Conservation (phyloP, 2,888 invertebrate species). For the Perdita meconis region DNA sequence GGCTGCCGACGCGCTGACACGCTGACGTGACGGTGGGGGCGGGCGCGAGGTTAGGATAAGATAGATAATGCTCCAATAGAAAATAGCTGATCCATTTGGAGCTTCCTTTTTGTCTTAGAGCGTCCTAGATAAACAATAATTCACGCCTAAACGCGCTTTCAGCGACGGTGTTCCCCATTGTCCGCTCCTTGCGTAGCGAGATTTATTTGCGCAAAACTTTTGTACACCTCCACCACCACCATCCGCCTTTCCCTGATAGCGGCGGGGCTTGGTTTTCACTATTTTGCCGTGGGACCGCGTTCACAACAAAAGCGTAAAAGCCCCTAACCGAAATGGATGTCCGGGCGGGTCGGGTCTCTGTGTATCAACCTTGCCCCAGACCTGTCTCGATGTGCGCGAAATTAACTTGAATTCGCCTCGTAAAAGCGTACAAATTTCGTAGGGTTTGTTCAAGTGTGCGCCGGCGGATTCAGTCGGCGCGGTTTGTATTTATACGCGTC, state of each 20-base stretch:
- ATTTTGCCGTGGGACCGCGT: slow-evolving; percentile 56
- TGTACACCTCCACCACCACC: slow-evolving; percentile 57
- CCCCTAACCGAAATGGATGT: slow-evolving; percentile 62
- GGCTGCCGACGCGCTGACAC: background rate
- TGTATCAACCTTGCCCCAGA: slow-evolving; percentile 52
- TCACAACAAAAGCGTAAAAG: slow-evolving; percentile 63
- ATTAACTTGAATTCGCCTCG: slow-evolving; percentile 62
- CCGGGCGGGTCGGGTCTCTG: slow-evolving; percentile 43
- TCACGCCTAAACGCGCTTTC: slow-evolving; percentile 75
- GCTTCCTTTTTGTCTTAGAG: slow-evolving; percentile 72
- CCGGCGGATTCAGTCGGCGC: slow-evolving; percentile 22
- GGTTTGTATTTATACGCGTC: slow-evolving; percentile 41
- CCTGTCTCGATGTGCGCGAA: slow-evolving; percentile 42
- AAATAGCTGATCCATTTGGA: slow-evolving; percentile 72
- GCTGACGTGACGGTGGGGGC: background rate
- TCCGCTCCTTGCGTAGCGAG: slow-evolving; percentile 69
- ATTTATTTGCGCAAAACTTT: slow-evolving; percentile 73
- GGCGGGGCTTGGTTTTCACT: slow-evolving; percentile 61
- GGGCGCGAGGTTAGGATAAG: background rate
- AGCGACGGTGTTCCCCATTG: slow-evolving; percentile 66
- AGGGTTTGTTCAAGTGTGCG: slow-evolving; percentile 18
- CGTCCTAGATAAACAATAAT: slow-evolving; percentile 70
- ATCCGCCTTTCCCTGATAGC: slow-evolving; percentile 65
- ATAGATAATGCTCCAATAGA: slow-evolving; percentile 59
- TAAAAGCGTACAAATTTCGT: slow-evolving; percentile 36